Evolutionary conservation across 2,888 invertebrate species (phyloP), one percentile per base, ranked within the genome.

Genomic region (Cephus runcator): DNA sequence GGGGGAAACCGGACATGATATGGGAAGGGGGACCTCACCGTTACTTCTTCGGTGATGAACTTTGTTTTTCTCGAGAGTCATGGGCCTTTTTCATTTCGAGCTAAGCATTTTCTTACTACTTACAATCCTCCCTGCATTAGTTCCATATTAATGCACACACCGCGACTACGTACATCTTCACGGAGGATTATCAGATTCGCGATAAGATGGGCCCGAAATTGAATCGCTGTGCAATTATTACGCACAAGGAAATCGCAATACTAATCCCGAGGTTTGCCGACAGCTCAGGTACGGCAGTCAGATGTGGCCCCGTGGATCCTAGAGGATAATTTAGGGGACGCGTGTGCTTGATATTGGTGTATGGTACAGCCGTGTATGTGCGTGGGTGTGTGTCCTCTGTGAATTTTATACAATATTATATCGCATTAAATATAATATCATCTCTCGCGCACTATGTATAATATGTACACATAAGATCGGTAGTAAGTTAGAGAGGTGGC

Each of bases 371-470:
- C 83, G 75, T 79, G 77, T 82, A 69, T 83, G 78, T 81, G 78
- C 81, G 73, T 76, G 80, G 83, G 78, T 84, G 75, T 79, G 30
- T 69, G 78, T 79, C 80, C 77, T 80, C 80, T 81, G 83, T 80
- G 75, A 77, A 74, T 79, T 87, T 85, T 87, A 87, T 88, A 87
- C 88, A 88, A 87, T 87, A 88, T 88, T 89, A 89, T 88, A 89
- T 88, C 88, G 83, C 85, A 85, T 81, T 83, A 84, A 87, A 89
- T 87, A 88, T 87, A 86, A 85, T 87, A 87, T 86, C 84, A 83
- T 85, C 83, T 87, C 81, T 85, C 84, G 86, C 86, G 86, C 88
- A 85, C 87, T 89, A 88, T 88, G 84, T 88, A 89, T 89, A 89
- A 81, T 88, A 89, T 89, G 86, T 89, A 89, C 89, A 89, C 73